Percentiles rank a stretch among this genome's conserved stretches.
These are phyloP conservation scores for Melitaea athalia DNA, from an alignment of 2,888 invertebrate species.

Conservation along the genomic window DNA sequence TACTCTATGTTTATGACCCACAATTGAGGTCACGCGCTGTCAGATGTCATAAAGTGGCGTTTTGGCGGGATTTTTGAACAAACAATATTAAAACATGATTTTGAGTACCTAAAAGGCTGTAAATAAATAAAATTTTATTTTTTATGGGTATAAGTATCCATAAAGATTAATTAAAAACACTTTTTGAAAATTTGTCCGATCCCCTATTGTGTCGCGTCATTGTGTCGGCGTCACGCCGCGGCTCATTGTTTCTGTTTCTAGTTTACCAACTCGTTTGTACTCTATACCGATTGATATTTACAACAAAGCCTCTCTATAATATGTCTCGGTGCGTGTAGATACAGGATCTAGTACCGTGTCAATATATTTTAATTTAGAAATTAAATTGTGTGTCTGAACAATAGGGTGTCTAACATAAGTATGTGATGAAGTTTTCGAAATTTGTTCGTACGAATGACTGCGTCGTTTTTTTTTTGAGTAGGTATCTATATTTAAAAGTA, in stretches of 20 bases:
- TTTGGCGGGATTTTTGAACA: too few species aligned
- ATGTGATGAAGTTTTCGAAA: background rate
- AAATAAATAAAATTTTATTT: too few species aligned
- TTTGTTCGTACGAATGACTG: background rate
- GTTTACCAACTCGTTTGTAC: constrained; percentile 37
- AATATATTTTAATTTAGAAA: background rate
- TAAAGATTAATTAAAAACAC: too few species aligned
- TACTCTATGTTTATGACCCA: too few species aligned
- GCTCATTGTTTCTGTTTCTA: constrained; percentile 31
- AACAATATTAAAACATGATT: too few species aligned
- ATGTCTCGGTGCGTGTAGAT: background rate
- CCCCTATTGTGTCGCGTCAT: constrained; percentile 36
- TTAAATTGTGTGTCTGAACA: background rate
- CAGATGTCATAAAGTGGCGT: too few species aligned
- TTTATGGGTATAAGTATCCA: too few species aligned
- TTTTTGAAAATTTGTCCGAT: too few species aligned
- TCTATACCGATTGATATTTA: constrained; percentile 39
- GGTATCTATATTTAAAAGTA: too few species aligned
- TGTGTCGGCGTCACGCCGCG: constrained; percentile 30
- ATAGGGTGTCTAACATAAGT: background rate
- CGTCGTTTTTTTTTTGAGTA: background rate
- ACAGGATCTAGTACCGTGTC: background rate
- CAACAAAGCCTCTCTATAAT: constrained; percentile 45
- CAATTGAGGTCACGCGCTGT: too few species aligned
- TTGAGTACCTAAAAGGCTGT: too few species aligned